A percentile compares a stretch with the other conserved stretches of the same genome.
Evolutionary conservation across 2,888 invertebrate genomes (phyloP).

Genomic region (Drosophila algonquin): DNA sequence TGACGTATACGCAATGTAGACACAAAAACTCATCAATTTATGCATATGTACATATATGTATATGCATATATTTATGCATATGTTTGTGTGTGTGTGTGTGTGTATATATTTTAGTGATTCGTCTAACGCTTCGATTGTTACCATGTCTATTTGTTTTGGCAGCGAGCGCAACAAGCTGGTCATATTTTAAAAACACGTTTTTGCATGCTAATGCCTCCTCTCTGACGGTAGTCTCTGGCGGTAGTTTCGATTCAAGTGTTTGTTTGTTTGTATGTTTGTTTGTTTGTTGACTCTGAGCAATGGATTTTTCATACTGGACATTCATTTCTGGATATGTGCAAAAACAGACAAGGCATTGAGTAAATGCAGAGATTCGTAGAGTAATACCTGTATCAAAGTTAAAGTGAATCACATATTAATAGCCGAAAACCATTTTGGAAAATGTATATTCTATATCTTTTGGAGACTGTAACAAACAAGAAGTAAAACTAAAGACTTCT

Average conservation of each 20-base stretch:
- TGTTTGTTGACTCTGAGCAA: conserved; percentile 23
- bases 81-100: background rate
- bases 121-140: conserved; percentile 22
- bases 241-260: conserved; percentile 33
- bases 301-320: background rate
- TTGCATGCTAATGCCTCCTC: conserved; percentile 58
- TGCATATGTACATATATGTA: background rate
- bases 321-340: background rate
- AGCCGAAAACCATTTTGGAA: too few relatives aligned
- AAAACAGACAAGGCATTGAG: background rate
- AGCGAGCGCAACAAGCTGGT: conserved; percentile 52
- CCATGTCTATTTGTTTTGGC: conserved; percentile 44
- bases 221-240: conserved; percentile 23
- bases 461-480: too few relatives aligned
- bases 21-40: conserved; percentile 37
- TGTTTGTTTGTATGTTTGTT: conserved; percentile 18
- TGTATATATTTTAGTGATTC: conserved; percentile 7
- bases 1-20: conserved; percentile 65
- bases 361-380: background rate
- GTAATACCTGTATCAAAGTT: too few relatives aligned
- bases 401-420: too few relatives aligned
- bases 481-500: too few relatives aligned
- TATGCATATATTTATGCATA: background rate
- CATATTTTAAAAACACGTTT: conserved; percentile 62
- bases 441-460: too few relatives aligned